phyloP scores from a whole-genome alignment of 2,113 vertebrate genomes.

The Corythoichthys haematopterus region DNA sequence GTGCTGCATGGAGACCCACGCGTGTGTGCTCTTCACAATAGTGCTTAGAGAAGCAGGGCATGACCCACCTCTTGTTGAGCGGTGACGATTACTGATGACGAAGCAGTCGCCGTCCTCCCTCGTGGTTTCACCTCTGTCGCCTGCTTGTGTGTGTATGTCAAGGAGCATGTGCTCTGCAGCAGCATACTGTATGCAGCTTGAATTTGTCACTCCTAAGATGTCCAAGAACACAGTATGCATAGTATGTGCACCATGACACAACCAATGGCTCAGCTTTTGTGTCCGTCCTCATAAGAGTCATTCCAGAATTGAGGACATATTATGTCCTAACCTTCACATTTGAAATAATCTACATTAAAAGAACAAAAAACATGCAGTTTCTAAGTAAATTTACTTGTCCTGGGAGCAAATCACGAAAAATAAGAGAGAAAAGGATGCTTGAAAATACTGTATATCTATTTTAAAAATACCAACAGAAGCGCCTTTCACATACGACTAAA shows the following conservation, averaged over 20 bases:
- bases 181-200: slow-evolving; percentile 3
- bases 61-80: slow-evolving; percentile 60
- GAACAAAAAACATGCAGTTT: too few species aligned
- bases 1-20: slow-evolving; percentile 33
- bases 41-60: slow-evolving; percentile 59
- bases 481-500: too few species aligned
- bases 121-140: slow-evolving; percentile 40
- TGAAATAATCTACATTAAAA: too few species aligned
- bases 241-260: slow-evolving; percentile 26
- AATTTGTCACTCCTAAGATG: neutral
- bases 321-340: too few species aligned
- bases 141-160: slow-evolving; percentile 8
- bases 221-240: neutral
- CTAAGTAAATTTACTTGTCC: too few species aligned
- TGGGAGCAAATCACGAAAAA: too few species aligned
- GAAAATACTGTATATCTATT: too few species aligned
- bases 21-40: slow-evolving; percentile 41
- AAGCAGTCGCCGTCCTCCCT: slow-evolving; percentile 43
- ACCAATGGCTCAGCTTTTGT: slow-evolving; percentile 53
- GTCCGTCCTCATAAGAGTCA: slow-evolving; percentile 27
- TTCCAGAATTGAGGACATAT: too few species aligned
- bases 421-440: too few species aligned
- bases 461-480: too few species aligned
- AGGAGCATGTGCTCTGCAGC: slow-evolving; percentile 6
- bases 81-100: slow-evolving; percentile 64